Base-by-base conservation (phyloP, 2,797 vertebrate species). In the Pygocentrus nattereri region DNA sequence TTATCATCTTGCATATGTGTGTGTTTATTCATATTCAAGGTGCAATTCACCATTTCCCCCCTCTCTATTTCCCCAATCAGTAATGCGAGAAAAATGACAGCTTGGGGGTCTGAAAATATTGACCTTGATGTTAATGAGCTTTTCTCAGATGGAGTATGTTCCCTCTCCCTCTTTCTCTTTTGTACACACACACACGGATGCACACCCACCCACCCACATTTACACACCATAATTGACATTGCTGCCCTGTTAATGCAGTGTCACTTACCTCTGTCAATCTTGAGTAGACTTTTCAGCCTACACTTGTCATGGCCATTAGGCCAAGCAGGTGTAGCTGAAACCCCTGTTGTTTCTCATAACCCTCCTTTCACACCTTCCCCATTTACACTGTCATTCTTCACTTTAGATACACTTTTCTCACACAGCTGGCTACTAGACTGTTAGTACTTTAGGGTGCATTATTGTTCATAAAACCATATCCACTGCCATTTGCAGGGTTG, bases 91-190 rank as follows among this genome's bases (percentile, higher is more conserved):
- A 90, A 92, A 90, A 91, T 59, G 85, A 88, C 90, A 92, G 90
- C 89, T 91, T 83, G 82, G 82, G 85, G 87, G 70, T 88, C 88
- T 92, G 88, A 93, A 94, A 91, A 92, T 93, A 90, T 85, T 93
- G 92, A 94, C 92, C 91, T 90, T 87, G 85, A 90, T 92, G 92
- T 92, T 94, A 94, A 95, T 94, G 91, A 92, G 91, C 90, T 92
- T 90, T 89, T 89, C 88, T 82, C 81, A 87, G 88, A 91, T 87
- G 87, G 89, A 86, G 85, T 90, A 85, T 38, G 31, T 78, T 84
- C 76, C 82, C 86, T 84, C 61, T 71, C 85, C 78, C 81, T 86
- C 83, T 75, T 76, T 54, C 18, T 73, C 11, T 62, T 25, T 27
- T 15, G 62, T 38, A 6, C 31, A 13, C 67, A 47, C 25, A 27